Conservation (phyloP, 2,888 invertebrate genomes). For the Epinotia ramella region DNA sequence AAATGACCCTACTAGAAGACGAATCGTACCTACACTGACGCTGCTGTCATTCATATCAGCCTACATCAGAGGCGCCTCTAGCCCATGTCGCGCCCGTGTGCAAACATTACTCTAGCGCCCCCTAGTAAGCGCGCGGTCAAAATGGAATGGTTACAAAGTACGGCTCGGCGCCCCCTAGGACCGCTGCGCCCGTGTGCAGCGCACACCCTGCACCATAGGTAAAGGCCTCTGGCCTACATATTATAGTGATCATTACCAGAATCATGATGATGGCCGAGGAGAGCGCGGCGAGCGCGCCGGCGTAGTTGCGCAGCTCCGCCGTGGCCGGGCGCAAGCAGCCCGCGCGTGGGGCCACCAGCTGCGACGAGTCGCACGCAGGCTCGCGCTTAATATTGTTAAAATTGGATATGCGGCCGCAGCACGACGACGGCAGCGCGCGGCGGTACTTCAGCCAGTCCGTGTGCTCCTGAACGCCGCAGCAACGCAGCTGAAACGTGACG, state of each 20-base stretch:
- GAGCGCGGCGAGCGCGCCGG: constrained; percentile 66
- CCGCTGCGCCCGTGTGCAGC: too few relatives aligned
- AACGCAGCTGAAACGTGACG: constrained; percentile 63
- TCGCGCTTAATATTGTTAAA: constrained; percentile 64
- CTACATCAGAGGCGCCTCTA: too few relatives aligned
- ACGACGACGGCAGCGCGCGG: constrained; percentile 65
- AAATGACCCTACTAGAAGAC: neutral
- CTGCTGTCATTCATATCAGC: neutral
- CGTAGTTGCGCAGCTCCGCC: constrained; percentile 65
- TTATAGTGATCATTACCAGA: constrained; percentile 63
- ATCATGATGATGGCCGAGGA: constrained; percentile 68
- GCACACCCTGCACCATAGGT: too few relatives aligned
- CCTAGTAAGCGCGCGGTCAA: too few relatives aligned
- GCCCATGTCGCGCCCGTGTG: too few relatives aligned
- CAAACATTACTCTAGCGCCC: too few relatives aligned
- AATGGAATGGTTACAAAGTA: too few relatives aligned
- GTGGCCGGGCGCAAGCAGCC: constrained; percentile 71
- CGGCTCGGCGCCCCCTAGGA: too few relatives aligned
- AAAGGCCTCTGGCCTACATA: too few relatives aligned
- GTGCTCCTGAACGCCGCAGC: constrained; percentile 74
- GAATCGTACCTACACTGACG: too few relatives aligned
- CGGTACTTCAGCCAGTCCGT: constrained; percentile 70
- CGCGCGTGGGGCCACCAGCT: neutral
- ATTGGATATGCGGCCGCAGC: constrained; percentile 69
- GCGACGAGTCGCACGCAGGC: neutral